Evolutionary conservation across 2,888 invertebrate species (phyloP), one percentile per base, ranked within the genome.

Genomic region (Drosophila demipolita): DNA sequence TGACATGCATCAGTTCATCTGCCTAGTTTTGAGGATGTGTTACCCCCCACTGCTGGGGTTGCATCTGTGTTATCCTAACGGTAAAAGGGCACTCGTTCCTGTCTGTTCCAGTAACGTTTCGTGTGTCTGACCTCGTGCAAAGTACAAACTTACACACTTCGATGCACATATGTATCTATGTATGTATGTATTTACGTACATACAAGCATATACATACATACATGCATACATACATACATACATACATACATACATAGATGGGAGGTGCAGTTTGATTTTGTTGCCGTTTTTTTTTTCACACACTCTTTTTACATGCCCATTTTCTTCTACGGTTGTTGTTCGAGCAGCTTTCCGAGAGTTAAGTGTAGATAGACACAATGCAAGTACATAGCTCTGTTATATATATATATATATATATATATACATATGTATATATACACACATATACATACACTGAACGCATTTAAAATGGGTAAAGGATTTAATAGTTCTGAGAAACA

Each of bases 111-210:
- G 57, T 59, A 68, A 73, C 59, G 63, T 55, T 76, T 59, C 61
- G 59, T 66, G 71, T 57, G 57, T 76, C 55, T 75, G 76, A 75
- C 75, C 76, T 75, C 66, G 66, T 59, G 53, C 61, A 52, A 61
- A 66, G 68, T 52, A 61, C 57, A 63, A 66, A 66, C 52, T 35
- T 35, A 35, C 53, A 48, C 20, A 33, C 32, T 29, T 33, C 57
- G 50, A 52, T 69, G 36, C 50, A 70, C 49, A 61, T 20, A 35
- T 17, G 23, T 53, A 42, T 40, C 23, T 55, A 35, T 23, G 20
- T 54, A 40, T 48, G 32, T 55, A 9, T 45, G 15, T 33, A n/a
- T n/a, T n/a, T n/a, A 49, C 36, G 17, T 53, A 57, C 8, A 12
- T 36, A 57, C 8, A 12, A 15, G 0, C 0, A 12, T 20, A 6